Evolutionary conservation across 2,797 vertebrate genomes (phyloP).

Genomic region (Cryptoblepharus egeriae): DNA sequence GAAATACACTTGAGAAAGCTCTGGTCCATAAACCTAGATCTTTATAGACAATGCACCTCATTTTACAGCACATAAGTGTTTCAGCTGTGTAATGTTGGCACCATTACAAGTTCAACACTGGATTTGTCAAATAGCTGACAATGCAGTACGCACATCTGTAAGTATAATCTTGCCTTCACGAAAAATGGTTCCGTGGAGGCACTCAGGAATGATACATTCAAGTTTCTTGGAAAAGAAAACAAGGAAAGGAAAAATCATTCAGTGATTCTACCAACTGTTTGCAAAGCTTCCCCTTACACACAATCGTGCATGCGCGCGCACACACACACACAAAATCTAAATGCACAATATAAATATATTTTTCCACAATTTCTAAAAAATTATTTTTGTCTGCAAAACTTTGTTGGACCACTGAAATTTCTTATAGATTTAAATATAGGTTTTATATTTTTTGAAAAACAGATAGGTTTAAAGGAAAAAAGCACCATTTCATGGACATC

Average conservation of each 20-base stretch:
- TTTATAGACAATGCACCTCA: constrained; percentile 44
- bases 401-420: not conserved
- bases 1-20: constrained; percentile 6
- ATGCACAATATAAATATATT: not conserved
- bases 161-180: constrained; percentile 65
- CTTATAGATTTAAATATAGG: not conserved
- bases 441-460: too few species aligned
- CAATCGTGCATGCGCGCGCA: too few species aligned
- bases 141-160: constrained; percentile 58
- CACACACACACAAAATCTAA: not conserved
- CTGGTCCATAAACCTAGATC: not conserved
- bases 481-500: not conserved
- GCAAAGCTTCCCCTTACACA: too few species aligned
- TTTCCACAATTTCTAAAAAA: not conserved
- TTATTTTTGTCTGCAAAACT: not conserved
- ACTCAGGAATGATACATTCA: constrained; percentile 43
- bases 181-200: constrained; percentile 59
- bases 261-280: constrained; percentile 40
- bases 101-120: constrained; percentile 44
- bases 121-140: constrained; percentile 64
- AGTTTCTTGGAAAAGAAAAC: not conserved
- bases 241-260: constrained; percentile 9
- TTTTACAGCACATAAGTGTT: constrained; percentile 46
- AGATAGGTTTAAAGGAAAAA: not conserved
- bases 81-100: constrained; percentile 57